Evolutionary conservation across 1,140 invertebrate species (phyloP).

Genomic region (Bombyx mori): ASM3026992v2 NC_085107.1:2738501-2739000

Average conservation of each 20-base stretch:
- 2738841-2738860: too few species aligned
- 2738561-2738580: slow-evolving; percentile 75
- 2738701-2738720: not conserved
- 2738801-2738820: too few species aligned
- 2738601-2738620: slow-evolving; percentile 81
- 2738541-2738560: slow-evolving; percentile 74
- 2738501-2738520: not conserved
- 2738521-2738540: slow-evolving; percentile 72
- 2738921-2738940: too few species aligned
- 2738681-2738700: not conserved
- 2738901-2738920: too few species aligned
- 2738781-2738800: too few species aligned
- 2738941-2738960: not conserved
- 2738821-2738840: too few species aligned
- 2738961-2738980: slow-evolving; percentile 8
- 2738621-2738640: slow-evolving; percentile 80
- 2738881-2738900: too few species aligned
- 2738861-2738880: too few species aligned
- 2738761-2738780: too few species aligned
- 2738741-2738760: too few species aligned
- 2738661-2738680: not conserved
- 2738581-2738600: slow-evolving; percentile 78
- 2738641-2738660: slow-evolving; percentile 53
- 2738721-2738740: too few species aligned
- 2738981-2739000: slow-evolving; percentile 82